Conservation (phyloP, 2,113 vertebrate species). For the Scalopus aquaticus region DNA sequence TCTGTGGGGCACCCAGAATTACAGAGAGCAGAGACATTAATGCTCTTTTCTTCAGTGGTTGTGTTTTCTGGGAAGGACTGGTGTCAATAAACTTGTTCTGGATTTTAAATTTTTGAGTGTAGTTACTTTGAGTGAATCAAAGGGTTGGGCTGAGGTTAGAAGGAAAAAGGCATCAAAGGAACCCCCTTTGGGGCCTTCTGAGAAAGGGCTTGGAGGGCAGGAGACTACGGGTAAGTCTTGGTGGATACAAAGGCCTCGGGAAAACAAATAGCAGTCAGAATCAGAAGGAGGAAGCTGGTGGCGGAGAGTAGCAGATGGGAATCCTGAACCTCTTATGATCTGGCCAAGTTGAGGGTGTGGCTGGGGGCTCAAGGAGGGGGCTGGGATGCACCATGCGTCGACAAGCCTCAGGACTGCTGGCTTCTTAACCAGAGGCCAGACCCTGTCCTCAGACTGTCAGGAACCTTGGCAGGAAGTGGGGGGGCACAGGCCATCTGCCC, state of each 20-base stretch:
- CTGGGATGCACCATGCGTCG: not conserved
- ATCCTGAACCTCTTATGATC: not conserved
- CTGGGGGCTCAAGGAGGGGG: not conserved
- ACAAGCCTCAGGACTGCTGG: slow-evolving; percentile 74
- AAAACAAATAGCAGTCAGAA: not conserved
- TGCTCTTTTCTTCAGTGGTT: not conserved
- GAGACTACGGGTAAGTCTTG: not conserved
- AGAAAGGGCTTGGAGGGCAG: not conserved
- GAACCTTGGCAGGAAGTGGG: slow-evolving; percentile 63
- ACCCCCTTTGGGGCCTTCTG: not conserved
- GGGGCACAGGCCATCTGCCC: slow-evolving; percentile 37
- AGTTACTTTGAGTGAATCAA: not conserved
- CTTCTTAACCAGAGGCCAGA: slow-evolving; percentile 83
- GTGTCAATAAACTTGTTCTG: not conserved
- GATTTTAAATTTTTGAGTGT: not conserved
- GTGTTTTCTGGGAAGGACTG: slow-evolving; percentile 26
- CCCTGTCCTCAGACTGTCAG: slow-evolving; percentile 56
- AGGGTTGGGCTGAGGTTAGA: not conserved
- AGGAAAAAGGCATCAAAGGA: not conserved
- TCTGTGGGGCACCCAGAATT: slow-evolving; percentile 2
- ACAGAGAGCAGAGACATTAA: not conserved
- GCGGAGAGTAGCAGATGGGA: not conserved
- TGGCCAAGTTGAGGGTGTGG: slow-evolving; percentile 2
- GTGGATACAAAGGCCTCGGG: not conserved
- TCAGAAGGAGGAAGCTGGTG: not conserved